Percentiles rank a stretch among this genome's conserved stretches.
Evolutionary conservation across 2,888 invertebrate species (phyloP).

Genomic region (Hyalella azteca): DNA sequence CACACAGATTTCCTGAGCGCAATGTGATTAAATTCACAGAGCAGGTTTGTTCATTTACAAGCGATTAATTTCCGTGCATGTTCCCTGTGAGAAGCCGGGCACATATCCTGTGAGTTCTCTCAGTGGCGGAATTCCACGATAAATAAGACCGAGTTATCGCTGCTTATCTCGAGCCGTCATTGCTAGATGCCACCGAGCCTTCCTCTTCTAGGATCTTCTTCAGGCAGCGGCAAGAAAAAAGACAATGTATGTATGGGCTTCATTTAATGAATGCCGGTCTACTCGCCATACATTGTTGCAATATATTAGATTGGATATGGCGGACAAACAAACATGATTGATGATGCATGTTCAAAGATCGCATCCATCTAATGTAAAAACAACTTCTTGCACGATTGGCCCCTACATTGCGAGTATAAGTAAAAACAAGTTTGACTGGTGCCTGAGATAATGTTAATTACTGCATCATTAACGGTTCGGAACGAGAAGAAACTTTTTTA

Average conservation of each 20-base stretch:
- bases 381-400: not conserved
- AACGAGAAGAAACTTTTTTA: not conserved
- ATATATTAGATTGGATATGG: slow-evolving; percentile 13
- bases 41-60: too few species aligned
- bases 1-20: too few species aligned
- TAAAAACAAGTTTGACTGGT: not conserved
- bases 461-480: not conserved
- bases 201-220: slow-evolving; percentile 25
- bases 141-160: slow-evolving; percentile 28
- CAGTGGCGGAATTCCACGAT: slow-evolving; percentile 19
- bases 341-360: not conserved
- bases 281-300: not conserved
- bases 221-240: not conserved
- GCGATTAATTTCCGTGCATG: not conserved
- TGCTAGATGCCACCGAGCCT: slow-evolving; percentile 36
- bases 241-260: slow-evolving; percentile 22
- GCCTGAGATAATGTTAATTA: too few species aligned
- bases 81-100: not conserved
- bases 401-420: not conserved
- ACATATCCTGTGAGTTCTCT: slow-evolving; percentile 20
- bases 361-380: not conserved
- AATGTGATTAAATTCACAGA: too few species aligned
- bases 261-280: slow-evolving; percentile 25
- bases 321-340: not conserved
- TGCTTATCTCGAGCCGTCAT: slow-evolving; percentile 28